These are phyloP conservation scores for Chrysotoxum bicinctum DNA, from an alignment of 2,888 invertebrate species.

Conservation along the genomic window DNA sequence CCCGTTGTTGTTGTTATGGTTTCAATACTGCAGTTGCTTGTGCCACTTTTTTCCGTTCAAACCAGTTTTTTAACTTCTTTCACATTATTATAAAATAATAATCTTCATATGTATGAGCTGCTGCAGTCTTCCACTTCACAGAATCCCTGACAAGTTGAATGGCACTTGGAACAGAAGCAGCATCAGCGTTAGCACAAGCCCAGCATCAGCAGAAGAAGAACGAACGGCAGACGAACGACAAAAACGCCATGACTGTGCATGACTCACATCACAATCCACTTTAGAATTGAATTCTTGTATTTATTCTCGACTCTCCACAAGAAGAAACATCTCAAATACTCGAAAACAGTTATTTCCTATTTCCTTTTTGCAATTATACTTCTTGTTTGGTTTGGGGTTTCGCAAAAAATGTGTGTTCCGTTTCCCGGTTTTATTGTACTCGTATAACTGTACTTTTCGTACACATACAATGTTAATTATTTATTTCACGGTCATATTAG, in stretches of 20 bases:
- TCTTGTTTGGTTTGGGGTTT: not conserved
- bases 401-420: not conserved
- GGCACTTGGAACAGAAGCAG: conserved; percentile 34
- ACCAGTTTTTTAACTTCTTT: conserved; percentile 38
- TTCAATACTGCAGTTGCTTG: conserved; percentile 49
- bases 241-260: not conserved
- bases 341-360: conserved; percentile 48
- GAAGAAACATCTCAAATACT: conserved; percentile 15
- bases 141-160: conserved; percentile 64
- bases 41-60: conserved; percentile 58
- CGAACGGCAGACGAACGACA: conserved; percentile 2
- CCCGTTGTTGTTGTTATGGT: not conserved
- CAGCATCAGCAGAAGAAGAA: not conserved
- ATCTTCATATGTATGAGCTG: conserved; percentile 21
- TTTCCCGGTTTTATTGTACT: conserved; percentile 15
- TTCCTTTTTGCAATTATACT: conserved; percentile 55
- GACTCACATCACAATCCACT: conserved; percentile 28
- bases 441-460: conserved; percentile 24
- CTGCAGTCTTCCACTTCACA: conserved; percentile 56
- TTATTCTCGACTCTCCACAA: conserved; percentile 14
- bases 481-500: conserved; percentile 24
- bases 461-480: conserved; percentile 5
- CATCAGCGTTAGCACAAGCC: not conserved
- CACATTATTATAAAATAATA: conserved; percentile 10
- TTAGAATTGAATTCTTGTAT: conserved; percentile 24